phyloP scores from a whole-genome alignment of 2,113 vertebrate species.

The Corythaeola cristata region DNA sequence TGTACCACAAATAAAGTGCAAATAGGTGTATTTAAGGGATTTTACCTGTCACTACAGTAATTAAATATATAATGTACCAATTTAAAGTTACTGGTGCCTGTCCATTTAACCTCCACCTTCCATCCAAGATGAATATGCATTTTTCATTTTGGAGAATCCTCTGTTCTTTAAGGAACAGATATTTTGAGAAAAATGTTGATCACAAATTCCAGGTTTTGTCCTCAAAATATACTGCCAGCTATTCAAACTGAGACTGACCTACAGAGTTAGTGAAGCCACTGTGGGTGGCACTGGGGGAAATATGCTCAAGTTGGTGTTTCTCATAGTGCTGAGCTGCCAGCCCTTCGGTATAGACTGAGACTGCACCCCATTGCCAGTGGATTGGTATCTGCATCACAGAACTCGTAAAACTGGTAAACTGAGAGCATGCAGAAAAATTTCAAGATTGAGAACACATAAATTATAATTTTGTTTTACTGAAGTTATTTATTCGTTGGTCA shows the following conservation, averaged over 20 bases:
- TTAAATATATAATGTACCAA: neutral
- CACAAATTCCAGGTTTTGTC: neutral
- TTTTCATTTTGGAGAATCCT: neutral
- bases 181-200: neutral
- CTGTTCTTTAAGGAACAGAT: neutral
- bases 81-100: neutral
- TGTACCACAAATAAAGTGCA: neutral
- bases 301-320: rapidly evolving
- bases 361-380: neutral
- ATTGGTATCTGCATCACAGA: neutral
- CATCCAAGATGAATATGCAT: neutral
- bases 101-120: neutral
- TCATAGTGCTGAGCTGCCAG: neutral
- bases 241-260: neutral
- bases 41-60: neutral
- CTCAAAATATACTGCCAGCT: neutral
- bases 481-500: neutral
- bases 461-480: neutral
- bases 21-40: neutral
- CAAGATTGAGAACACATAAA: neutral
- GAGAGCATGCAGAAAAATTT: neutral
- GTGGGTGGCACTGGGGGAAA: neutral
- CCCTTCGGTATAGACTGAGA: neutral
- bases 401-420: neutral
- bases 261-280: neutral